Percentiles rank a stretch among this genome's conserved stretches.
Evolutionary conservation across 2,888 invertebrate genomes (phyloP).

Genomic region (Xylota segnis): DNA sequence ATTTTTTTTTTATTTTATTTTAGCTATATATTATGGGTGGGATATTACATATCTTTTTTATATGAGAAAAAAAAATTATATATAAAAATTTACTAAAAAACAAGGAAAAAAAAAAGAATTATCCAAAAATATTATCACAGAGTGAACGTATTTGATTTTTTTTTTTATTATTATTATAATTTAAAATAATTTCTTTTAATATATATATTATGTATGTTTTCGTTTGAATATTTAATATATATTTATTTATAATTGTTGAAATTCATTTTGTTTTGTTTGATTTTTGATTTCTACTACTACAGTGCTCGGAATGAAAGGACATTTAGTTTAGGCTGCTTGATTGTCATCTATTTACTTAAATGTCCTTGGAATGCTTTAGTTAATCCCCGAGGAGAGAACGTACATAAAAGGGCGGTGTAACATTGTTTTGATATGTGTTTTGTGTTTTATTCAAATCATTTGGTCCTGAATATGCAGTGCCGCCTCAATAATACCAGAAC

Average conservation of each 20-base stretch:
- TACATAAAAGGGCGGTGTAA: too few species aligned
- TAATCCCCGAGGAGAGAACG: too few species aligned
- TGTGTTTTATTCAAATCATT: too few species aligned
- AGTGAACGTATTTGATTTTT: slow-evolving; percentile 69
- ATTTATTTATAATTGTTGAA: slow-evolving; percentile 76
- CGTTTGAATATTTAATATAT: slow-evolving; percentile 76
- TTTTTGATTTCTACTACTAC: slow-evolving; percentile 70
- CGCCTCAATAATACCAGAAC: too few species aligned
- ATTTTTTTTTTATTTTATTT: slow-evolving; percentile 49
- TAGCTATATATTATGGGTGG: slow-evolving; percentile 55
- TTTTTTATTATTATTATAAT: slow-evolving; percentile 58
- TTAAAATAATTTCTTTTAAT: slow-evolving; percentile 64
- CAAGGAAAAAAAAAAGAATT: slow-evolving; percentile 41
- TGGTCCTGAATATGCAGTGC: too few species aligned
- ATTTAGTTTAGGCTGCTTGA: too few species aligned
- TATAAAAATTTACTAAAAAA: slow-evolving; percentile 48
- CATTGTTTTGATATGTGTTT: too few species aligned
- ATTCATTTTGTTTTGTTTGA: slow-evolving; percentile 75
- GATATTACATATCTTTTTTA: slow-evolving; percentile 75
- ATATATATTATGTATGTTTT: slow-evolving; percentile 69
- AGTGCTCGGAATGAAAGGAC: too few species aligned
- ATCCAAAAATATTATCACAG: slow-evolving; percentile 73
- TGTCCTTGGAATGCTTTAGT: too few species aligned
- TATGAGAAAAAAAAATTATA: slow-evolving; percentile 61
- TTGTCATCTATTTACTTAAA: too few species aligned